Evolutionary conservation across 2,888 invertebrate genomes (phyloP).

Genomic region (Spialia ferax): DNA sequence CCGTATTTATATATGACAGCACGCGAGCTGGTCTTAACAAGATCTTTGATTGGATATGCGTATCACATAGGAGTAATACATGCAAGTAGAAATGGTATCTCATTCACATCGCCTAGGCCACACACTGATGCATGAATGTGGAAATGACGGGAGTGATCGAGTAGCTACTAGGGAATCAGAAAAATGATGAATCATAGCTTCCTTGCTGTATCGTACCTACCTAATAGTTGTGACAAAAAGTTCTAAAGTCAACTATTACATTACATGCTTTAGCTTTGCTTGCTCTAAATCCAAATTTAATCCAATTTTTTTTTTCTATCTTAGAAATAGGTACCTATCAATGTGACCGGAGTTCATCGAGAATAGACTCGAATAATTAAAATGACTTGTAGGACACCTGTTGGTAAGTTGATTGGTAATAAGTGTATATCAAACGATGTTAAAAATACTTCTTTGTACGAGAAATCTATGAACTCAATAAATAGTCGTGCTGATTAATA

Average conservation of each 20-base stretch:
- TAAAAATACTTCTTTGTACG: too few relatives aligned
- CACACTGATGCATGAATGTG: neutral
- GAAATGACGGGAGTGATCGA: slow-evolving; percentile 8
- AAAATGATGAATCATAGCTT: slow-evolving; percentile 2
- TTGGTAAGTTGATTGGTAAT: too few relatives aligned
- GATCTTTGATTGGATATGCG: slow-evolving; percentile 6
- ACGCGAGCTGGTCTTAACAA: slow-evolving; percentile 1
- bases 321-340: too few relatives aligned
- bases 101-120: neutral
- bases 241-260: neutral
- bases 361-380: too few relatives aligned
- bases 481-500: too few relatives aligned
- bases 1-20: slow-evolving; percentile 2
- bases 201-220: neutral
- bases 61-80: neutral
- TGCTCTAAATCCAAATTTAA: too few relatives aligned
- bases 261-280: too few relatives aligned
- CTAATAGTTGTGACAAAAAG: neutral
- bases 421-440: too few relatives aligned
- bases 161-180: neutral
- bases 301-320: too few relatives aligned
- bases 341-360: too few relatives aligned
- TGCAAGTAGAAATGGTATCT: neutral
- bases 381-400: too few relatives aligned
- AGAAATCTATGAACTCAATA: too few relatives aligned